A percentile compares a stretch with the other conserved stretches of the same genome.
These are phyloP conservation scores for Luscinia megarhynchos DNA, from an alignment of 2,797 vertebrate species.

Conservation along the genomic window DNA sequence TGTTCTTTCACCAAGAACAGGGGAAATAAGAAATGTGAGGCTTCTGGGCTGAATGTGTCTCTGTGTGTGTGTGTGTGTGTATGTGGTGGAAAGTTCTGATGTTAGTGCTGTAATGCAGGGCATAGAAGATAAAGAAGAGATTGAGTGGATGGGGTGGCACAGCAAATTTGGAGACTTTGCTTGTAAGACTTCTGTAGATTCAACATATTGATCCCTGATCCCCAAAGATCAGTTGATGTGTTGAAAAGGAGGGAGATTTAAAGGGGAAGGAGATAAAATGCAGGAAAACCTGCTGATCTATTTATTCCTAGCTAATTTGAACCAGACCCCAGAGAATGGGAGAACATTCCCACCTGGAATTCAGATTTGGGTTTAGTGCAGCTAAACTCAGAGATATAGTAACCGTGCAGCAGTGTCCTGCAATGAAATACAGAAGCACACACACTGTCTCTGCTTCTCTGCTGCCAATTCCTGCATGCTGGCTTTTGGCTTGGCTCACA, in stretches of 20 bases:
- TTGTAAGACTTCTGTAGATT: not conserved
- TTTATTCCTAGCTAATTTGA: not conserved
- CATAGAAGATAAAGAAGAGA: not conserved
- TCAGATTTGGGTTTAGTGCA: not conserved
- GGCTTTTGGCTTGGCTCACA: not conserved
- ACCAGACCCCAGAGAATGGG: not conserved
- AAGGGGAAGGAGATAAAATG: not conserved
- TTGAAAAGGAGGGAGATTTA: constrained; percentile 12
- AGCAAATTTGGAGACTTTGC: not conserved
- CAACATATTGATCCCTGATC: not conserved
- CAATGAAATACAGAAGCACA: not conserved
- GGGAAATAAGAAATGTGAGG: not conserved
- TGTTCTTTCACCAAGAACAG: not conserved
- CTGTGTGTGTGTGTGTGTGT: not conserved
- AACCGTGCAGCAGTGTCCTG: not conserved
- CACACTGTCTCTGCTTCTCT: not conserved
- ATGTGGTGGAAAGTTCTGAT: not conserved
- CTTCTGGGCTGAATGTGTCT: not conserved
- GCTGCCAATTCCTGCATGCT: constrained; percentile 44
- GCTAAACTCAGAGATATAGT: not conserved
- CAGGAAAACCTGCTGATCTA: not conserved
- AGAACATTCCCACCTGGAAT: constrained; percentile 15
- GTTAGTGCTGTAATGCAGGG: not conserved
- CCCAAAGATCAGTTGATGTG: not conserved
- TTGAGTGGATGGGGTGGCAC: not conserved